Percentiles rank a stretch among this genome's conserved stretches.
phyloP scores from a whole-genome alignment of 2,888 invertebrate species.

The Luperina testacea region DNA sequence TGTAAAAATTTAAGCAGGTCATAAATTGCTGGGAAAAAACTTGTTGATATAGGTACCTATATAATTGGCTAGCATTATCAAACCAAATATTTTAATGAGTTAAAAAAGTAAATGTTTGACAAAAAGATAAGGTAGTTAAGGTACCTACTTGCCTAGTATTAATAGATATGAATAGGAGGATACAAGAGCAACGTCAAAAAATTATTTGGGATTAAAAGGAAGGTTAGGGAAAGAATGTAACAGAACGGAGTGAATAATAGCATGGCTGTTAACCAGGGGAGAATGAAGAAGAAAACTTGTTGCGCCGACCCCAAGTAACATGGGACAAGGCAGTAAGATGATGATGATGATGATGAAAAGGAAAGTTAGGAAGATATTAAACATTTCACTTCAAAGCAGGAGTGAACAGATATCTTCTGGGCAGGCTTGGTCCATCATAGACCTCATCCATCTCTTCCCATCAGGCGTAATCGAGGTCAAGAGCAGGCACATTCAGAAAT shows the following conservation, averaged over 20 bases:
- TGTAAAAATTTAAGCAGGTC: conserved; percentile 37
- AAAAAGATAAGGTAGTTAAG: background rate
- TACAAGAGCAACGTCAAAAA: background rate
- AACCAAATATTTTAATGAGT: conserved; percentile 11
- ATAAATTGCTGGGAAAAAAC: conserved; percentile 28
- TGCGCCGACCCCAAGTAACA: background rate
- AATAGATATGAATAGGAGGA: no score
- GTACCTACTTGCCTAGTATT: background rate
- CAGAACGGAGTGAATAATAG: background rate
- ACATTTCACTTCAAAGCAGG: background rate
- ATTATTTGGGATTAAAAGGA: background rate
- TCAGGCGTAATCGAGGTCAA: background rate
- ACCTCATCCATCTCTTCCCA: background rate
- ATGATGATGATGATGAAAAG: background rate
- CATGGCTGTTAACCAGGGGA: background rate
- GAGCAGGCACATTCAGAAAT: background rate
- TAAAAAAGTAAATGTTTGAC: background rate
- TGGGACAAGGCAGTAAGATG: background rate
- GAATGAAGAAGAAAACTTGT: background rate
- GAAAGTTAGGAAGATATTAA: background rate
- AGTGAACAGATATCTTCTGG: background rate
- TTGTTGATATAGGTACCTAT: conserved; percentile 1
- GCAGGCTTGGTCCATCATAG: background rate
- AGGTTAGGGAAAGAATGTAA: background rate
- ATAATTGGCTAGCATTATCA: background rate